Conservation (phyloP, 2,888 invertebrate species). For the Trichopoda pennipes region DNA sequence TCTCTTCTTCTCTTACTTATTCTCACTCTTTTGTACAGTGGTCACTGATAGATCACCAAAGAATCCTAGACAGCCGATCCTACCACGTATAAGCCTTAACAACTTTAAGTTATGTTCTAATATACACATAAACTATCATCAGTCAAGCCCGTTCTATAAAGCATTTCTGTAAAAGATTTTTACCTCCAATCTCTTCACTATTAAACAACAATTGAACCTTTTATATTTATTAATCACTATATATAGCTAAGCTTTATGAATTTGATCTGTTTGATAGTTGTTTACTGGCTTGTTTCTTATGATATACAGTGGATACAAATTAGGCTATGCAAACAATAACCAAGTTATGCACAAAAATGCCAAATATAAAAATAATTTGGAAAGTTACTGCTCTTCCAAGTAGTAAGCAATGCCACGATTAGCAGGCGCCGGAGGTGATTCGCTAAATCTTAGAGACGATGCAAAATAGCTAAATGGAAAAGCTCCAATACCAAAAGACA, state of each 20-base stretch:
- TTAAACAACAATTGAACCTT: not conserved
- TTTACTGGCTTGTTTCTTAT: conserved; percentile 1
- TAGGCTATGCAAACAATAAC: conserved; percentile 91
- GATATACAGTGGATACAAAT: conserved; percentile 41
- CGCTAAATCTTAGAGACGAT: conserved; percentile 95
- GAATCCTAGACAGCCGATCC: too few relatives aligned
- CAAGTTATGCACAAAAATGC: conserved; percentile 95
- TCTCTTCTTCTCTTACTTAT: too few relatives aligned
- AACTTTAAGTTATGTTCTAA: too few relatives aligned
- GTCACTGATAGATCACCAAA: too few relatives aligned
- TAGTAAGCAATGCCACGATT: conserved; percentile 91
- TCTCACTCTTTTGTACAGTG: too few relatives aligned
- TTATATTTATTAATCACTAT: too few relatives aligned
- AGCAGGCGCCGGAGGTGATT: conserved; percentile 86
- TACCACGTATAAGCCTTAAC: too few relatives aligned
- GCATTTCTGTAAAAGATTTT: too few relatives aligned
- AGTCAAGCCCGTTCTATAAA: too few relatives aligned
- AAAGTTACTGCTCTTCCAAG: conserved; percentile 95
- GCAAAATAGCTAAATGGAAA: conserved; percentile 99
- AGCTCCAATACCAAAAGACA: conserved; percentile 99
- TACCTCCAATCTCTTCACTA: too few relatives aligned
- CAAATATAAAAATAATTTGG: conserved; percentile 95
- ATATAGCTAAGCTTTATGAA: conserved; percentile 17
- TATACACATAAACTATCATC: too few relatives aligned
- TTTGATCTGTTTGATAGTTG: too few relatives aligned